These are phyloP conservation scores for Junco hyemalis DNA, from an alignment of 2,113 vertebrate genomes.

Conservation along the genomic window DNA sequence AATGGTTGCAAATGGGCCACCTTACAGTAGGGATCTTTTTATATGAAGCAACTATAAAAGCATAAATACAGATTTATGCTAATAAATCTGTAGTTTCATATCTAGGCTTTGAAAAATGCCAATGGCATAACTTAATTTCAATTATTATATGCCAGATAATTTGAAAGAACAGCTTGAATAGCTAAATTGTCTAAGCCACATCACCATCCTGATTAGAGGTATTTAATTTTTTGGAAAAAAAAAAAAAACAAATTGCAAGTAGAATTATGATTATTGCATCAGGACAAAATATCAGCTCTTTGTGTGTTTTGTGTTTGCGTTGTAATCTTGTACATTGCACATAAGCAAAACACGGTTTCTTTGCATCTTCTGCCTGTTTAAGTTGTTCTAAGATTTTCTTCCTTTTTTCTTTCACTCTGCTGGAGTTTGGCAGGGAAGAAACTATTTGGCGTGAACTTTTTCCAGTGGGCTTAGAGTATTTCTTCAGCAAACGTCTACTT, in stretches of 20 bases:
- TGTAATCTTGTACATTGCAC: background rate
- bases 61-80: background rate
- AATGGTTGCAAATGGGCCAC: background rate
- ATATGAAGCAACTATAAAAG: background rate
- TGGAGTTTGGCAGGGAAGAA: background rate
- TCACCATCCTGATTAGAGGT: background rate
- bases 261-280: background rate
- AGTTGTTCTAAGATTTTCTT: background rate
- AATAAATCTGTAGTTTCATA: background rate
- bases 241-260: background rate
- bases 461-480: accelerated
- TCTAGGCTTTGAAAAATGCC: background rate
- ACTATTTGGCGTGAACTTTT: background rate
- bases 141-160: background rate
- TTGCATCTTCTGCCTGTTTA: background rate
- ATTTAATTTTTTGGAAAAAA: background rate
- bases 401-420: background rate
- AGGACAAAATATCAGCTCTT: background rate
- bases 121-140: background rate
- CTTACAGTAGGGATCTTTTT: background rate
- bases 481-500: background rate
- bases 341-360: background rate
- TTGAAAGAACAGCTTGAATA: background rate
- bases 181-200: background rate
- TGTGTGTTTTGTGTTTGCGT: background rate